phyloP scores from a whole-genome alignment of 1,140 invertebrate species.

The Triops longicaudatus region DNA sequence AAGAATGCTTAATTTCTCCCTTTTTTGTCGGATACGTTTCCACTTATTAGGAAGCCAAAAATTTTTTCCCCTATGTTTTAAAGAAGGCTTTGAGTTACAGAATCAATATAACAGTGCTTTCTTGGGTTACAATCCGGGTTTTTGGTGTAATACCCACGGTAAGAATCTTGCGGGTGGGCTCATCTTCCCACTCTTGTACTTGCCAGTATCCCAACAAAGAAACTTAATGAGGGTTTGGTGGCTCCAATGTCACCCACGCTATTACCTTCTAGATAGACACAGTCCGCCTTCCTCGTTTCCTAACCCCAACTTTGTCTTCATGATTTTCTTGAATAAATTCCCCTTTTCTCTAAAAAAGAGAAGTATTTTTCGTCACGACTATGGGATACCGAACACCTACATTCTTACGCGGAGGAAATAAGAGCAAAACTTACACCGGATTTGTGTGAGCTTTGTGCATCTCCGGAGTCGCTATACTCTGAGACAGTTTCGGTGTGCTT shows the following conservation, averaged over 20 bases:
- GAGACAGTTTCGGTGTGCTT: background rate
- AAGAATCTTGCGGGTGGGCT: conserved; percentile 11
- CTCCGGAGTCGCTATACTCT: background rate
- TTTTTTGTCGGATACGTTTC: background rate
- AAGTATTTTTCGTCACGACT: background rate
- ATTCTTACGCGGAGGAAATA: background rate
- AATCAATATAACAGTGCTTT: background rate
- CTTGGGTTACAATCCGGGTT: background rate
- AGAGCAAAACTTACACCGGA: background rate
- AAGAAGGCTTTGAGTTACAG: background rate
- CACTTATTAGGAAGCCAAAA: background rate
- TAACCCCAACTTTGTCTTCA: background rate
- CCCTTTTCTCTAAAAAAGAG: background rate
- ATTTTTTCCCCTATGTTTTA: background rate
- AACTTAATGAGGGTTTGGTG: conserved; percentile 13
- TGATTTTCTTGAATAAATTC: background rate
- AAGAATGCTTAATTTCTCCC: background rate
- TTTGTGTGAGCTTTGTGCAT: background rate
- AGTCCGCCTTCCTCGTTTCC: background rate
- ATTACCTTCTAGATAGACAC: background rate
- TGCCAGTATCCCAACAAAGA: background rate
- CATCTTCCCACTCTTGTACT: background rate
- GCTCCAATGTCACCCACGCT: conserved; percentile 5
- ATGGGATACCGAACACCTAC: background rate
- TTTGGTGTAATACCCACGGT: background rate